A percentile compares a stretch with the other conserved stretches of the same genome.
These are phyloP conservation scores for Orestias chungarensis DNA, from an alignment of 2,797 vertebrate species.

Conservation along the genomic window DNA sequence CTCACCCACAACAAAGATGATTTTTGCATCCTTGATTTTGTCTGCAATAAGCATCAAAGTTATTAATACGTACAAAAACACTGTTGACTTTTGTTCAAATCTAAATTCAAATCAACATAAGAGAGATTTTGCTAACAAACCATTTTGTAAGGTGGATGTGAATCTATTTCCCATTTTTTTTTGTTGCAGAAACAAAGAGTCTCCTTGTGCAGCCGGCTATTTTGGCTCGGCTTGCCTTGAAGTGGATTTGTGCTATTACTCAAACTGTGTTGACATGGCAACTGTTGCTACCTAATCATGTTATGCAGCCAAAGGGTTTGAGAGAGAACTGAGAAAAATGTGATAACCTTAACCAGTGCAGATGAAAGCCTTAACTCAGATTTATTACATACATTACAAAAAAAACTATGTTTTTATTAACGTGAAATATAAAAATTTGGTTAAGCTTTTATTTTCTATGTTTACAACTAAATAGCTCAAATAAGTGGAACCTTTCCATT, in stretches of 20 bases:
- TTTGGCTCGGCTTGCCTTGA: conserved; percentile 22
- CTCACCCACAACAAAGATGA: conserved; percentile 99
- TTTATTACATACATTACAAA: not conserved
- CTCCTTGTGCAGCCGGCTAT: not conserved
- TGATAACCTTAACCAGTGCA: not conserved
- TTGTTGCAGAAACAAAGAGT: not conserved
- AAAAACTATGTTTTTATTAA: not conserved
- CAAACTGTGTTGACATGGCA: conserved; percentile 57
- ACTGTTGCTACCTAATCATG: conserved; percentile 54
- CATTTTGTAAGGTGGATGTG: not conserved
- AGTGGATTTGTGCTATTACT: conserved; percentile 34
- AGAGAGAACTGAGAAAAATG: not conserved
- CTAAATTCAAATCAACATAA: not conserved
- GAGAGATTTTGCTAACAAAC: conserved; percentile 43
- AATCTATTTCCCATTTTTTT: conserved; percentile 51
- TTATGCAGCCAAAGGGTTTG: conserved; percentile 18
- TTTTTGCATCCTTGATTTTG: conserved; percentile 94
- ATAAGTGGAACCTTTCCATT: not conserved
- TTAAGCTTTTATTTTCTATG: not conserved
- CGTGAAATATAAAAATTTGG: not conserved
- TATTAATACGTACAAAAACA: not conserved
- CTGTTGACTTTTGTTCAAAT: not conserved
- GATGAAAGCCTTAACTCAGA: not conserved
- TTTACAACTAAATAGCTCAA: not conserved
- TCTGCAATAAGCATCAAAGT: conserved; percentile 76